These are phyloP conservation scores for Camponotus pennsylvanicus DNA, from an alignment of 1,140 invertebrate species.

Conservation along the genomic window DNA sequence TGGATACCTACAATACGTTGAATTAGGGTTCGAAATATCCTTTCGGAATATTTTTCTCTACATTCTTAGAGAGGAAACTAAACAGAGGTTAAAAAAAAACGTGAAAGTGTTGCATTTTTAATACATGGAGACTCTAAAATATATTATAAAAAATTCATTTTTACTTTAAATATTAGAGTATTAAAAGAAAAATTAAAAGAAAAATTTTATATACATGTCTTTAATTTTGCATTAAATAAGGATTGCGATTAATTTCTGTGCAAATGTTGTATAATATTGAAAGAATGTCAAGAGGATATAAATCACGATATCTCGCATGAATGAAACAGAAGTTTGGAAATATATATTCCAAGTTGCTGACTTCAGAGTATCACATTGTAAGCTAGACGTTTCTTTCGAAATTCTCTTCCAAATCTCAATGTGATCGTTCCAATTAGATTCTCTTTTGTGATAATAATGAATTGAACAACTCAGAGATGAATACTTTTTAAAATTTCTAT, in stretches of 20 bases:
- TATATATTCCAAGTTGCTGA: background rate
- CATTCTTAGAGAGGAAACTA: background rate
- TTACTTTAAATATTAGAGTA: background rate
- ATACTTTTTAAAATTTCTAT: conserved; percentile 3
- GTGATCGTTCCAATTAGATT: background rate
- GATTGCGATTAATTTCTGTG: background rate
- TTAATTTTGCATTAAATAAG: background rate
- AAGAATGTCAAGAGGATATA: background rate
- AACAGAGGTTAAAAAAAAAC: no score
- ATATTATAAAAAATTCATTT: background rate
- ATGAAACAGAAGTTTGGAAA: conserved; percentile 6
- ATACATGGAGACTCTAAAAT: background rate
- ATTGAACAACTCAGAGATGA: background rate
- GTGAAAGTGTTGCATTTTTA: no score
- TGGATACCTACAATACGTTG: background rate
- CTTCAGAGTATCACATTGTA: conserved; percentile 34
- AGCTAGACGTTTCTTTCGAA: conserved; percentile 31
- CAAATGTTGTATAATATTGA: background rate
- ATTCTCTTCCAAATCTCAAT: background rate
- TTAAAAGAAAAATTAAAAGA: no score
- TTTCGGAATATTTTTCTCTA: background rate
- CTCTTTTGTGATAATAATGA: background rate
- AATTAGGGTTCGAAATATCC: conserved; percentile 25
- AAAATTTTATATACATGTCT: background rate
- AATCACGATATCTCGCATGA: background rate